A percentile compares a stretch with the other conserved stretches of the same genome.
Conservation (phyloP, 2,888 invertebrate species). For the Trisateles emortualis region DNA sequence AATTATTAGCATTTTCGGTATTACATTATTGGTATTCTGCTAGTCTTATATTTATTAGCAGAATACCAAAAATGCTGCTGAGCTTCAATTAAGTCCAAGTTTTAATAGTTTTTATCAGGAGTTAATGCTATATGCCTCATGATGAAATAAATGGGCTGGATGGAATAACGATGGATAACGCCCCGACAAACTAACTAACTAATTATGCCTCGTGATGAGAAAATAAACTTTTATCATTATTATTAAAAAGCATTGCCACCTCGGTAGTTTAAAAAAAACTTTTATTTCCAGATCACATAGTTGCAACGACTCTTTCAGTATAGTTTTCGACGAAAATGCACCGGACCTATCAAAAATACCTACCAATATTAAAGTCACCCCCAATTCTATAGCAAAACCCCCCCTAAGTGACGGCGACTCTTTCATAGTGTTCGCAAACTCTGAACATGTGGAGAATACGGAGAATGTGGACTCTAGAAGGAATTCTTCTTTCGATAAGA, state of each 20-base stretch:
- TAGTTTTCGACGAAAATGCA: conserved; percentile 75
- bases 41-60: too few species aligned
- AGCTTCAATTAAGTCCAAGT: too few species aligned
- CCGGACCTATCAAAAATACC: conserved; percentile 31
- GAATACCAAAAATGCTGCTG: too few species aligned
- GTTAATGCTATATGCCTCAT: too few species aligned
- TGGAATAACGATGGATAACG: too few species aligned
- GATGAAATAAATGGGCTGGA: too few species aligned
- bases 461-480: conserved; percentile 51
- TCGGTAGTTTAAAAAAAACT: neutral
- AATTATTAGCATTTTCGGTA: too few species aligned
- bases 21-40: too few species aligned
- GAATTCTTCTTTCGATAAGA: conserved; percentile 62
- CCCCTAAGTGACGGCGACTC: conserved; percentile 66
- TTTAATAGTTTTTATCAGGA: too few species aligned
- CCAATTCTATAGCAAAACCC: conserved; percentile 51
- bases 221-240: too few species aligned
- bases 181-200: too few species aligned
- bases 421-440: conserved; percentile 72
- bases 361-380: conserved; percentile 40
- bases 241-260: neutral
- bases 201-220: too few species aligned
- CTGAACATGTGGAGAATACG: conserved; percentile 34
- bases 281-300: conserved; percentile 68
- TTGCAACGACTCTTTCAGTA: conserved; percentile 81